phyloP scores from a whole-genome alignment of 2,113 vertebrate genomes.

The Mola mola region DNA sequence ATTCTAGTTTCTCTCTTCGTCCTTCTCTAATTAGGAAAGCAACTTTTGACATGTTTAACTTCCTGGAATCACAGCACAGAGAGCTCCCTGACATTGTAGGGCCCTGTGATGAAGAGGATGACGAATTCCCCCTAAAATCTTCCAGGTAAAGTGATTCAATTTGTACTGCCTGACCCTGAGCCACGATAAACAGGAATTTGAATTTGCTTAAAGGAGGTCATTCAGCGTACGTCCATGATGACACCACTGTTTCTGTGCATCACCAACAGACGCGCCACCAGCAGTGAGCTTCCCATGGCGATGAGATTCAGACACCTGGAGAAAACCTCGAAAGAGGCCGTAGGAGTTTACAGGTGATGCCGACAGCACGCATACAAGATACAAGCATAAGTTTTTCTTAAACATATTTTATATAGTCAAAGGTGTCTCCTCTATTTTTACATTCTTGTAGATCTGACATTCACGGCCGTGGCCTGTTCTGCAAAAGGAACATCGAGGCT shows the following conservation, averaged over 20 bases:
- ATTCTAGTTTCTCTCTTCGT: background rate
- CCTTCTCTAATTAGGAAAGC: slow-evolving; percentile 83
- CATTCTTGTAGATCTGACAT: slow-evolving; percentile 83
- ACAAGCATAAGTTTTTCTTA: no score
- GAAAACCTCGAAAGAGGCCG: slow-evolving; percentile 91
- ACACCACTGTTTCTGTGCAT: background rate
- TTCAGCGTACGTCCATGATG: background rate
- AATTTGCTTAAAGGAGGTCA: background rate
- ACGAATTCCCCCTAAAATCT: slow-evolving; percentile 90
- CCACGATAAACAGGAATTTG: background rate
- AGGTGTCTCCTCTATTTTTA: background rate
- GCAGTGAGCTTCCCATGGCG: slow-evolving; percentile 91
- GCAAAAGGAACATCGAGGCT: slow-evolving; percentile 91
- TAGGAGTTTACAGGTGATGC: slow-evolving; percentile 90
- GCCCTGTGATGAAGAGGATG: slow-evolving; percentile 89
- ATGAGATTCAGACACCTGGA: slow-evolving; percentile 94
- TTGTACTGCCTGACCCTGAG: background rate
- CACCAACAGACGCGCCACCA: slow-evolving; percentile 86
- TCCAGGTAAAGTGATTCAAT: no score
- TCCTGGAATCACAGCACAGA: slow-evolving; percentile 91
- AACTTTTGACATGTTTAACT: slow-evolving; percentile 95
- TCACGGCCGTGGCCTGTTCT: slow-evolving; percentile 91
- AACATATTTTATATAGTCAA: background rate
- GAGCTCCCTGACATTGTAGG: slow-evolving; percentile 82
- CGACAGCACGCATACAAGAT: background rate